A percentile compares a stretch with the other conserved stretches of the same genome.
Evolutionary conservation across 92 coral and sea anemone species (phyloP).

Genomic region (Palythoa grandiflora): DNA sequence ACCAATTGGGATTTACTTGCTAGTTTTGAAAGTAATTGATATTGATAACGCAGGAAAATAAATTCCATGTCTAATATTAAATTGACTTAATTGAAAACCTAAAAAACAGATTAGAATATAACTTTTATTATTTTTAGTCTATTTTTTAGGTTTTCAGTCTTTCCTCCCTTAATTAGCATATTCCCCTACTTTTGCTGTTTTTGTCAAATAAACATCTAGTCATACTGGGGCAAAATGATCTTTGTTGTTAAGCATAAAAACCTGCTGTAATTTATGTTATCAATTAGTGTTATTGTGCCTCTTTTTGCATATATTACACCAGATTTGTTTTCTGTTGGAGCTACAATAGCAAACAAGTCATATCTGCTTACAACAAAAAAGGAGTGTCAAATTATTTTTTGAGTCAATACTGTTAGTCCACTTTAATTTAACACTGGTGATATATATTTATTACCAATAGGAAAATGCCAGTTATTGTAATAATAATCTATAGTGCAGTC

Average conservation of each 20-base stretch:
- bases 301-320: neutral
- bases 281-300: neutral
- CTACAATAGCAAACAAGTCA: neutral
- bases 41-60: neutral
- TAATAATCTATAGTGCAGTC: neutral
- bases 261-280: neutral
- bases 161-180: neutral
- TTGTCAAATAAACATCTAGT: neutral
- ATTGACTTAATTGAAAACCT: neutral
- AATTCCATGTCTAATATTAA: neutral
- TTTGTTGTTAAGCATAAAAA: neutral
- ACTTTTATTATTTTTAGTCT: neutral
- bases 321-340: conserved; percentile 2
- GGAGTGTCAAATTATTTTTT: neutral
- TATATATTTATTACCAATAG: neutral
- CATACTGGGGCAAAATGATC: neutral
- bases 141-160: neutral
- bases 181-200: neutral
- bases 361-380: neutral
- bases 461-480: neutral
- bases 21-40: neutral
- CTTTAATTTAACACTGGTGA: neutral
- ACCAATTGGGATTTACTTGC: neutral
- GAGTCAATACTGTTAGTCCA: neutral
- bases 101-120: neutral